Evolutionary conservation across 2,797 vertebrate genomes (phyloP).

Genomic region (Cossypha heuglini): DNA sequence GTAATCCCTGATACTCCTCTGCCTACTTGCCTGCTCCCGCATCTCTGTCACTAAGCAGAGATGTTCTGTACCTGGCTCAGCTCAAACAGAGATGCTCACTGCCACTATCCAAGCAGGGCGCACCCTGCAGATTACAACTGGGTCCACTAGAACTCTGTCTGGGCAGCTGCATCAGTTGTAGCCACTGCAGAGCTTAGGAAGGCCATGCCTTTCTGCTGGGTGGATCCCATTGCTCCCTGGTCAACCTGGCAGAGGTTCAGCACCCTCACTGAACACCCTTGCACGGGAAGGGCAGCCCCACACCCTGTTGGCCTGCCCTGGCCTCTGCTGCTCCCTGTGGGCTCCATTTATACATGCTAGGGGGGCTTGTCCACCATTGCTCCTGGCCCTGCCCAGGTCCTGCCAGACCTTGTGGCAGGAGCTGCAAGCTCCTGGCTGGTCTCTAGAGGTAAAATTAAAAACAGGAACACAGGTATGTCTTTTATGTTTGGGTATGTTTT

Average conservation of each 20-base stretch:
- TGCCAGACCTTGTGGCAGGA: fast-evolving
- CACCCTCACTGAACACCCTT: neutral
- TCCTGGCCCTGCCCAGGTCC: neutral
- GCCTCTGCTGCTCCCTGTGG: neutral
- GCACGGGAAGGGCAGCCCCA: fast-evolving
- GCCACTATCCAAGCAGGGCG: neutral
- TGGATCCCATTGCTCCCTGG: neutral
- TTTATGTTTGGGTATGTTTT: neutral
- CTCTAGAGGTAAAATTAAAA: neutral
- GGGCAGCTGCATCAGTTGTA: neutral
- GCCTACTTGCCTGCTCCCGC: fast-evolving
- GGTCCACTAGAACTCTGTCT: neutral
- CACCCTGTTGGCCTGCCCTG: neutral
- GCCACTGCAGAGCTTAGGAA: neutral
- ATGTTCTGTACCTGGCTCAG: neutral
- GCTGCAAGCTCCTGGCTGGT: neutral
- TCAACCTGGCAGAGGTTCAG: neutral
- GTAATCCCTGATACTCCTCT: neutral
- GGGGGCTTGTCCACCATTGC: neutral
- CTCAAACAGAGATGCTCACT: neutral
- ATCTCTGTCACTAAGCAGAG: neutral
- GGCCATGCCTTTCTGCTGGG: neutral
- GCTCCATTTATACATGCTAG: neutral
- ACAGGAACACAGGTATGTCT: neutral
- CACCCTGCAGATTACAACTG: neutral